Evolutionary conservation across 2,113 vertebrate genomes (phyloP), one percentile per base, ranked within the genome.

Genomic region (Syngnathus scovelli): DNA sequence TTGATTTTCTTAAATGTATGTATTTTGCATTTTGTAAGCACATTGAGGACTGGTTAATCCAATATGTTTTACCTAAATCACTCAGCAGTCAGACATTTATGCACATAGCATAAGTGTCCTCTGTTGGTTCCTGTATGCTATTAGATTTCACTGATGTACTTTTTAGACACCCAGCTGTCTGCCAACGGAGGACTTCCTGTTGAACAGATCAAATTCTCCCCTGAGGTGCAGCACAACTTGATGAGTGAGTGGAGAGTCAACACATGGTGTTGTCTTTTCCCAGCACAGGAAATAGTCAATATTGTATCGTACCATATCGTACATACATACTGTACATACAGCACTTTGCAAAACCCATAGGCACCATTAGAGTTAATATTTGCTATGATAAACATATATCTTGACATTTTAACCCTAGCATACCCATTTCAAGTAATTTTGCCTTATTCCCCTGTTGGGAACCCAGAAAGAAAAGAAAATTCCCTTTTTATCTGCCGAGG

Each of bases 121-220:
- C 13, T 39, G 36, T 11, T 44, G 19, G 58, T 23, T 60, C 49
- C 41, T 54, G 39, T 36, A 13, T n/a, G 27, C 60, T 62, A 70
- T 78, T 70, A 55, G 41, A 72, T 67, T 66, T 74, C 56, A 70
- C 12, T 69, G 70, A 54, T 64, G 54, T 66, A 39, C 69, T 62
- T 69, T 74, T 78, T 66, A 73, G 70, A 78, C 41, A 55, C 63
- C 55, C 68, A 64, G 69, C 70, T 72, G 71, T 77, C 70, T 61
- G 68, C 55, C 36, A 70, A 58, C 63, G 64, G 67, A 61, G 63
- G 19, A 82, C 72, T 80, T 86, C 84, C 81, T 86, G 80, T 68
- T 76, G 51, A 68, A 70, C 67, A 74, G 64, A 81, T 83, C 71
- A 74, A 74, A 78, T 75, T 67, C 54, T 72, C 76, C 72, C 69